Conservation (phyloP, 2,888 invertebrate genomes). For the Augiades crinisus region DNA sequence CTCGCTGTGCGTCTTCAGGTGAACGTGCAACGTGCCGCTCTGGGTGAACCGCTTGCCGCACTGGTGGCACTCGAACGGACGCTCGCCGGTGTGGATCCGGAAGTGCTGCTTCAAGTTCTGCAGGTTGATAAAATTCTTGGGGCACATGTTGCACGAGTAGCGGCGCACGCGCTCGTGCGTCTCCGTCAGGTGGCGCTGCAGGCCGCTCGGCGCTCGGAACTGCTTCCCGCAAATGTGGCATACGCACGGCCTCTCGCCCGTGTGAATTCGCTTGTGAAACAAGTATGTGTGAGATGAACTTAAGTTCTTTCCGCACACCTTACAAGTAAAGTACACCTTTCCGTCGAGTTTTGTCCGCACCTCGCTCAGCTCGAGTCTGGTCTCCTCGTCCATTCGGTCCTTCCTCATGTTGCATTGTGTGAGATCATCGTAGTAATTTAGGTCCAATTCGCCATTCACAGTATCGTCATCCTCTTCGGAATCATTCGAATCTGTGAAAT, state of each 20-base stretch:
- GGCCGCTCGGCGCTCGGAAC: slow-evolving; percentile 84
- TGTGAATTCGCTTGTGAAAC: slow-evolving; percentile 84
- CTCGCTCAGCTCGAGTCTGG: slow-evolving; percentile 51
- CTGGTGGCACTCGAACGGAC: slow-evolving; percentile 78
- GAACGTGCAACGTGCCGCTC: slow-evolving; percentile 84
- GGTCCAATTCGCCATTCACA: slow-evolving; percentile 30
- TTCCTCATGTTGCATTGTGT: slow-evolving; percentile 58
- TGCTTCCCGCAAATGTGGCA: slow-evolving; percentile 85
- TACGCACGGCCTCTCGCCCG: slow-evolving; percentile 84
- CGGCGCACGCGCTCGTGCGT: slow-evolving; percentile 83
- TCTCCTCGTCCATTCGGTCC: slow-evolving; percentile 54
- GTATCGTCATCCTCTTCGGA: slow-evolving; percentile 36
- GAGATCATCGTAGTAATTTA: slow-evolving; percentile 58
- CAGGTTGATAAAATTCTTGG: slow-evolving; percentile 81
- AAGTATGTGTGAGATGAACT: slow-evolving; percentile 83
- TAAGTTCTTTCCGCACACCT: slow-evolving; percentile 80
- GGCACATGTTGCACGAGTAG: slow-evolving; percentile 78
- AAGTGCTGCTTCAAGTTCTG: slow-evolving; percentile 82
- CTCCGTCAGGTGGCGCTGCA: slow-evolving; percentile 82
- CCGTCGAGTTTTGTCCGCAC: slow-evolving; percentile 69
- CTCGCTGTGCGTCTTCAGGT: slow-evolving; percentile 81
- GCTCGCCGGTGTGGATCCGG: slow-evolving; percentile 82
- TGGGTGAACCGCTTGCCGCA: slow-evolving; percentile 85
- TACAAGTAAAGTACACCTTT: slow-evolving; percentile 79
- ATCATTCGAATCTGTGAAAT: slow-evolving; percentile 47